Evolutionary conservation across 2,888 invertebrate species (phyloP).

Genomic region (Andrena camellia): DNA sequence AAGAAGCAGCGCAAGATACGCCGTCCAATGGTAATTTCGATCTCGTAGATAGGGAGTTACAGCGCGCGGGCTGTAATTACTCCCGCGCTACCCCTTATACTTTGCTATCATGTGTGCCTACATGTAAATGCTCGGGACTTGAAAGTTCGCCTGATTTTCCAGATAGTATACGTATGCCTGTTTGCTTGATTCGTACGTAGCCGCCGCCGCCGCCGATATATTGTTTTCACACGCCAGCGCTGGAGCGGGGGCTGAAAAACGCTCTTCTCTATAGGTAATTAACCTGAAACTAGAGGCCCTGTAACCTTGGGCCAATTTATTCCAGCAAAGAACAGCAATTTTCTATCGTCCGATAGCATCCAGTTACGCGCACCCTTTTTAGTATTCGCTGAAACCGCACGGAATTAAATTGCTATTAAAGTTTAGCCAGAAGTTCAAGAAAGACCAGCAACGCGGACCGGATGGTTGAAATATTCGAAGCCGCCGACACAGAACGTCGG

Average conservation of each 20-base stretch:
- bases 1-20: constrained; percentile 78
- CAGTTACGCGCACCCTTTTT: constrained; percentile 17
- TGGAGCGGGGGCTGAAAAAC: constrained; percentile 8
- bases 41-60: constrained; percentile 76
- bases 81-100: constrained; percentile 70
- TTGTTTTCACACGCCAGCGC: constrained; percentile 67
- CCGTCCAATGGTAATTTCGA: constrained; percentile 77
- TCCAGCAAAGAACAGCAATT: constrained; percentile 17
- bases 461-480: constrained; percentile 49
- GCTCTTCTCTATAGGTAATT: constrained; percentile 37
- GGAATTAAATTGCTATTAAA: constrained; percentile 51
- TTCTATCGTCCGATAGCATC: constrained; percentile 32
- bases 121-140: constrained; percentile 61
- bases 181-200: constrained; percentile 49
- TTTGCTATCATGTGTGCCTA: constrained; percentile 70
- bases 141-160: constrained; percentile 65
- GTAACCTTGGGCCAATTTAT: constrained; percentile 35
- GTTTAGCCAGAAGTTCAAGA: constrained; percentile 37
- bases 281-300: constrained; percentile 43
- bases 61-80: constrained; percentile 75
- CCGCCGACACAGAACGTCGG: constrained; percentile 52
- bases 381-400: constrained; percentile 18
- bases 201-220: constrained; percentile 45
- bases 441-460: constrained; percentile 23
- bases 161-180: constrained; percentile 56